A percentile compares a stretch with the other conserved stretches of the same genome.
phyloP scores from a whole-genome alignment of 1,140 invertebrate genomes.

The Aphidius gifuensis region DNA sequence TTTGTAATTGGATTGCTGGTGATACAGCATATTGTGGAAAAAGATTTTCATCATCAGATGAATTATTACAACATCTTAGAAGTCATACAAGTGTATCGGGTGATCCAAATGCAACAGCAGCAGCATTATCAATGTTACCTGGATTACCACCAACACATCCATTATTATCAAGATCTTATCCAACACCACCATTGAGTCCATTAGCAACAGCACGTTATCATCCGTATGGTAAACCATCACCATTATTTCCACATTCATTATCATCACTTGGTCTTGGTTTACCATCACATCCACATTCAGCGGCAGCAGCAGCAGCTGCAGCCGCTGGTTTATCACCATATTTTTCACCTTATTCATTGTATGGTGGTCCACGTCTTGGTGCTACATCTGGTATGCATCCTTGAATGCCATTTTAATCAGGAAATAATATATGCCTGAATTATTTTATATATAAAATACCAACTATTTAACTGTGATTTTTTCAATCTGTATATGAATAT shows the following conservation, averaged over 20 bases:
- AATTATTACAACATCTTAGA: slow-evolving; percentile 83
- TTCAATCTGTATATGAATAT: slow-evolving; percentile 10
- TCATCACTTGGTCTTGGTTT: slow-evolving; percentile 61
- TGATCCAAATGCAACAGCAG: slow-evolving; percentile 44
- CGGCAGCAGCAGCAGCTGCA: slow-evolving; percentile 23
- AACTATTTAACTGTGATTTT: slow-evolving; percentile 31
- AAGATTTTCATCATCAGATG: slow-evolving; percentile 82
- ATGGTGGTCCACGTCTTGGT: slow-evolving; percentile 73
- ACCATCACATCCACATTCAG: slow-evolving; percentile 62
- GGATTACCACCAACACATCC: slow-evolving; percentile 63
- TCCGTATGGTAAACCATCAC: slow-evolving; percentile 77
- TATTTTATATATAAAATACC: slow-evolving; percentile 6
- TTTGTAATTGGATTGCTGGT: slow-evolving; percentile 90
- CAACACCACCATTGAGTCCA: slow-evolving; percentile 81
- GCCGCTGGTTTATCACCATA: slow-evolving; percentile 63
- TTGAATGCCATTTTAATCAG: slow-evolving; percentile 35
- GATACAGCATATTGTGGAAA: slow-evolving; percentile 89
- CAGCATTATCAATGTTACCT: slow-evolving; percentile 57
- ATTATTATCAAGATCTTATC: slow-evolving; percentile 73
- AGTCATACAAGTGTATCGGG: slow-evolving; percentile 69
- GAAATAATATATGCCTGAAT: background rate
- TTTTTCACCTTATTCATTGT: slow-evolving; percentile 81
- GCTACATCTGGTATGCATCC: slow-evolving; percentile 67
- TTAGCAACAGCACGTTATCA: slow-evolving; percentile 79
- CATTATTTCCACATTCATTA: slow-evolving; percentile 58